Conservation (phyloP, 2,113 vertebrate genomes). For the Capra hircus region DNA sequence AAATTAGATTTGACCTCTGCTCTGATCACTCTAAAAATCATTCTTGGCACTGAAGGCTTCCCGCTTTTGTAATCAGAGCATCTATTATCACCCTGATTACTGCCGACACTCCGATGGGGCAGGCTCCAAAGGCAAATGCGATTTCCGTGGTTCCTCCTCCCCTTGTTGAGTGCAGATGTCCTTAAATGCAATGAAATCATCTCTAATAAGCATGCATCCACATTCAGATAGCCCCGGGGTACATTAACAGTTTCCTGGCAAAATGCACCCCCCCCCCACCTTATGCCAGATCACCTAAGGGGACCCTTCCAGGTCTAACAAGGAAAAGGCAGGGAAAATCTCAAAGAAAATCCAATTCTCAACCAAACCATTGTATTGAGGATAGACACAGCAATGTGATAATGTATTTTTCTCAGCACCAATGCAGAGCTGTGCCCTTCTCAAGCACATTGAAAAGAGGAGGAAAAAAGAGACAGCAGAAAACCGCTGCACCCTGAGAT, state of each 20-base stretch:
- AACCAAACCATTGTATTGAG: not conserved
- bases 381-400: not conserved
- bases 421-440: not conserved
- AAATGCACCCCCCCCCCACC: not conserved
- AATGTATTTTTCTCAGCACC: not conserved
- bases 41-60: slow-evolving; percentile 77
- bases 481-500: not conserved
- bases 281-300: not conserved
- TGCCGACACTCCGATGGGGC: slow-evolving; percentile 65
- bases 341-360: slow-evolving; percentile 19
- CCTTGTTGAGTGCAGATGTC: slow-evolving; percentile 76
- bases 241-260: not conserved
- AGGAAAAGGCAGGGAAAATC: not conserved
- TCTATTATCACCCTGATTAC: slow-evolving; percentile 81
- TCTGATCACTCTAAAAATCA: slow-evolving; percentile 80
- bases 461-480: not conserved
- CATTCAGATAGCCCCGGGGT: slow-evolving; percentile 61
- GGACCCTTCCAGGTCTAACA: not conserved
- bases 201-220: not conserved
- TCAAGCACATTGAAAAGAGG: not conserved
- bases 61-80: slow-evolving; percentile 80
- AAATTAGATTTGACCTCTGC: slow-evolving; percentile 82
- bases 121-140: slow-evolving; percentile 66
- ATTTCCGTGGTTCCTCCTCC: slow-evolving; percentile 73
- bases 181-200: slow-evolving; percentile 68